phyloP scores from a whole-genome alignment of 2,888 invertebrate genomes.

The Cosmorhoe ocellata region DNA sequence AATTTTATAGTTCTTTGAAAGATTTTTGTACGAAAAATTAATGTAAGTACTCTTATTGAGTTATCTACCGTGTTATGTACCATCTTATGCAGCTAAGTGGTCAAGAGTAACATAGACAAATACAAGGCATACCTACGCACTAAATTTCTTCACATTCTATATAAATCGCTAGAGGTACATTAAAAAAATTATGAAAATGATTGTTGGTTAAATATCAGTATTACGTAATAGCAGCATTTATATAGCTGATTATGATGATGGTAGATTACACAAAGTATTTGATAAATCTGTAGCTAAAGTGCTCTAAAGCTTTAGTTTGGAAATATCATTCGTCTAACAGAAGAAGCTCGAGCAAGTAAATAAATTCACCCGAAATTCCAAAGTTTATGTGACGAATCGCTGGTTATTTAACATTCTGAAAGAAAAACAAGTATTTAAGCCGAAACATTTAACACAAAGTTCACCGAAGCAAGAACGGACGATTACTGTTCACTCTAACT shows the following conservation, averaged over 20 bases:
- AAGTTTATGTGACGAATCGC: conserved; percentile 31
- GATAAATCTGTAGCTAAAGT: conserved; percentile 1
- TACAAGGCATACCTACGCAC: too few relatives aligned
- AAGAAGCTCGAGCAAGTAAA: conserved; percentile 10
- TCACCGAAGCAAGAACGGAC: not conserved
- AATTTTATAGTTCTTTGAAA: conserved; percentile 46
- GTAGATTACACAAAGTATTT: not conserved
- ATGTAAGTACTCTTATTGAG: conserved; percentile 4
- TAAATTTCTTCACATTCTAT: too few relatives aligned
- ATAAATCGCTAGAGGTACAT: too few relatives aligned
- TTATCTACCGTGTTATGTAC: not conserved
- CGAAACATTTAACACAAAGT: conserved; percentile 23
- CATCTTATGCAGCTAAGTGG: too few relatives aligned
- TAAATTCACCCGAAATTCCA: conserved; percentile 13
- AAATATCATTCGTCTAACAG: conserved; percentile 7
- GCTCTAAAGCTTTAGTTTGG: conserved; percentile 1
- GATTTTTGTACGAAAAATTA: conserved; percentile 19
- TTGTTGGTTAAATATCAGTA: too few relatives aligned
- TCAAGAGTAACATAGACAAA: too few relatives aligned
- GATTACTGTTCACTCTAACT: not conserved
- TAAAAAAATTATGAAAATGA: too few relatives aligned
- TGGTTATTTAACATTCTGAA: conserved; percentile 34
- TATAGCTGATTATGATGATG: not conserved
- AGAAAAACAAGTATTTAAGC: conserved; percentile 32
- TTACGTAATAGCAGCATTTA: not conserved